phyloP scores from a whole-genome alignment of 2,888 invertebrate species.

The Helicoverpa assulta region DNA sequence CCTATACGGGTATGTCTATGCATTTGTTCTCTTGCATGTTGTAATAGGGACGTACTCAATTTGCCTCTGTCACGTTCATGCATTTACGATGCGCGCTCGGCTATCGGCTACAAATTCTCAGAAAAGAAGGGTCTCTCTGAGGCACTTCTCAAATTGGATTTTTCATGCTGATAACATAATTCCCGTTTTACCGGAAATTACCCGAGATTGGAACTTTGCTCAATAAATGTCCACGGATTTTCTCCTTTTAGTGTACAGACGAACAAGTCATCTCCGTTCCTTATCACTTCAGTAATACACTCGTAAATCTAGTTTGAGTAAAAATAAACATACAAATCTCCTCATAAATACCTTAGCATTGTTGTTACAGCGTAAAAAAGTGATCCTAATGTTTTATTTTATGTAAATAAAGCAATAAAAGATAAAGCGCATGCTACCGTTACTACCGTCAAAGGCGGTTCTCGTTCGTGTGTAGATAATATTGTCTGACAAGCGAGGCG shows the following conservation, averaged over 20 bases:
- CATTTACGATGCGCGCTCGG: conserved; percentile 40
- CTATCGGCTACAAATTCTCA: conserved; percentile 18
- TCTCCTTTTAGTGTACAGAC: conserved; percentile 27
- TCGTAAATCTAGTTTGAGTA: conserved; percentile 28
- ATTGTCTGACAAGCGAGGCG: conserved; percentile 57
- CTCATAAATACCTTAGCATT: conserved; percentile 16
- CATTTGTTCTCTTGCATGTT: neutral
- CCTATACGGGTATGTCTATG: neutral
- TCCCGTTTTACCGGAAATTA: conserved; percentile 48
- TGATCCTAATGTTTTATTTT: conserved; percentile 42
- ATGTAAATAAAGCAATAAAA: conserved; percentile 49
- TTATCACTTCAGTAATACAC: conserved; percentile 25
- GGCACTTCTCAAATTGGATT: conserved; percentile 48
- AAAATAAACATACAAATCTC: conserved; percentile 15
- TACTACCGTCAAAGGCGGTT: conserved; percentile 39
- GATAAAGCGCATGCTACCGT: conserved; percentile 39
- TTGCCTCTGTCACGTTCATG: conserved; percentile 44
- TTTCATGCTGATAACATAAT: conserved; percentile 47
- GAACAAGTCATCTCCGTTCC: conserved; percentile 24
- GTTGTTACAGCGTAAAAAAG: conserved; percentile 33
- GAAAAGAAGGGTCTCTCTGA: conserved; percentile 22
- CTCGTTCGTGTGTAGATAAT: conserved; percentile 50
- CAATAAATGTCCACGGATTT: conserved; percentile 39
- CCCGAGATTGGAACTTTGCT: conserved; percentile 54
- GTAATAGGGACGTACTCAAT: conserved; percentile 35